Conservation (phyloP, 2,113 vertebrate genomes). For the Maccullochella peelii region DNA sequence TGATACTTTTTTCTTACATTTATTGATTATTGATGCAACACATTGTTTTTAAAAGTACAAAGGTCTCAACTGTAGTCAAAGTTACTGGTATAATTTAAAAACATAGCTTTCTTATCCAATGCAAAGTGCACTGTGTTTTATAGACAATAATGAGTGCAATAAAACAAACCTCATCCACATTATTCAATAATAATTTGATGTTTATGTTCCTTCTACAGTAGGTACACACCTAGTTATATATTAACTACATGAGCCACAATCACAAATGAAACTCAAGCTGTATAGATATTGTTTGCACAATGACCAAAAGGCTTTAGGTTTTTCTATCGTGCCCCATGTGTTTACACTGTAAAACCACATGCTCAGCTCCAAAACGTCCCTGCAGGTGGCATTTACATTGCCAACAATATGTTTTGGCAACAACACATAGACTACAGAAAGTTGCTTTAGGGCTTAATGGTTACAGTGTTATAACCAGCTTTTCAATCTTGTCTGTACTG, state of each 20-base stretch:
- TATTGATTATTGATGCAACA: not conserved
- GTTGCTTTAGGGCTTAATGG: no score
- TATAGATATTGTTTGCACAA: not conserved
- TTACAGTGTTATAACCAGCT: no score
- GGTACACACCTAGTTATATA: not conserved
- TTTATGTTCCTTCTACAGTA: not conserved
- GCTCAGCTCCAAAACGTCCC: not conserved
- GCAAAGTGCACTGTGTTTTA: not conserved
- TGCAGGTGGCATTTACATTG: not conserved
- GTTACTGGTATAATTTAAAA: not conserved
- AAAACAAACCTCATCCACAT: not conserved
- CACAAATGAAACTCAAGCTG: not conserved
- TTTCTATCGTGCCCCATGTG: not conserved
- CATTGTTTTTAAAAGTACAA: not conserved
- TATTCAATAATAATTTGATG: not conserved
- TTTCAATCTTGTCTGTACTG: no score
- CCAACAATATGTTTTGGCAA: not conserved
- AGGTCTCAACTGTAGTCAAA: no score
- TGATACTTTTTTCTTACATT: not conserved
- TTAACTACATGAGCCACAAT: not conserved
- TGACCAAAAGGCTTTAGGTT: not conserved
- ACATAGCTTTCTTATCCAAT: not conserved
- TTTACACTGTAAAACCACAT: not conserved
- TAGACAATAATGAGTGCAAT: not conserved
- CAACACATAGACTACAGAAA: not conserved